Conservation (phyloP, 2,797 vertebrate species). For the Glyptemys insculpta region DNA sequence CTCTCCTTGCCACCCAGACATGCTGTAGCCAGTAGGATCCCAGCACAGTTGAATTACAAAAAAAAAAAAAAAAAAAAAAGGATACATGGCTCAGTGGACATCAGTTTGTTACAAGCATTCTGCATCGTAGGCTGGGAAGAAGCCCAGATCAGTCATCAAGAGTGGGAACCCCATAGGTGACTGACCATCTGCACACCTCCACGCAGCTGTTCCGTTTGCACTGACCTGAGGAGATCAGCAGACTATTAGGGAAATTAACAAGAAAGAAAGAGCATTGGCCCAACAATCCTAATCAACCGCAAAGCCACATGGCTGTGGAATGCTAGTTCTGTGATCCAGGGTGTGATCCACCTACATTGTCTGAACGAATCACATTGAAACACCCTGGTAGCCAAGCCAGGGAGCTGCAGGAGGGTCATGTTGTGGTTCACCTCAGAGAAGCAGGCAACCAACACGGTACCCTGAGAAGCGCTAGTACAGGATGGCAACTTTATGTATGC, state of each 20-base stretch:
- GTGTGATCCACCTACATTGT: constrained; percentile 9
- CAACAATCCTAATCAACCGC: not conserved
- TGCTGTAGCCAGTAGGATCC: not conserved
- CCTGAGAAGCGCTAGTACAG: not conserved
- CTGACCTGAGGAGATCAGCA: not conserved
- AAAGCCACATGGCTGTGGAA: not conserved
- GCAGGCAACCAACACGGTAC: not conserved
- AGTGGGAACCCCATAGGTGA: not conserved
- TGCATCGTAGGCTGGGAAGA: not conserved
- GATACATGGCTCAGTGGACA: not conserved
- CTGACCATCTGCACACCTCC: not conserved
- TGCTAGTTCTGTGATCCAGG: not conserved
- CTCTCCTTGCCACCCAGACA: not conserved
- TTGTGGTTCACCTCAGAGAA: not conserved
- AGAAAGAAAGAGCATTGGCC: not conserved
- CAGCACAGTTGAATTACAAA: not conserved
- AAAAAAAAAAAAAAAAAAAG: not conserved
- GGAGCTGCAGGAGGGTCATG: not conserved
- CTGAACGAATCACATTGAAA: constrained; percentile 18
- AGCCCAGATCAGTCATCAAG: not conserved
- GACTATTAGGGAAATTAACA: not conserved
- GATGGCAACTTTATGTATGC: not conserved
- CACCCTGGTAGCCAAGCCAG: not conserved
- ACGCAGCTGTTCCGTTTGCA: not conserved
- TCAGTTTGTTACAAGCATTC: not conserved